Evolutionary conservation across 1,140 invertebrate genomes (phyloP).

Genomic region (Coptotermes formosanus): DNA sequence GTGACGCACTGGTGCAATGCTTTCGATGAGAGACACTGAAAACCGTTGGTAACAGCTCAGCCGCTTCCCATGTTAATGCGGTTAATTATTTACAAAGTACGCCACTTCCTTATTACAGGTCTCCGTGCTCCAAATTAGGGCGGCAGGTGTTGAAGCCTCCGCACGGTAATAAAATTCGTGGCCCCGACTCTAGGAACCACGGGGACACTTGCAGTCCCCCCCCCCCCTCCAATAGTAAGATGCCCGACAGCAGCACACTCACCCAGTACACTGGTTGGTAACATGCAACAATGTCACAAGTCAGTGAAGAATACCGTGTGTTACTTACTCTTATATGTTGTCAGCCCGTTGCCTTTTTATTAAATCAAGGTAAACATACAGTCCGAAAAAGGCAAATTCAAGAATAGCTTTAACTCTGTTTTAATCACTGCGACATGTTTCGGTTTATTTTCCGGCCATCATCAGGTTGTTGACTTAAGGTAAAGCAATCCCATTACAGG

Average conservation of each 20-base stretch:
- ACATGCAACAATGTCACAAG: too few species aligned
- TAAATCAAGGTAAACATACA: too few species aligned
- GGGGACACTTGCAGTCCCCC: not conserved
- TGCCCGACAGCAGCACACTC: not conserved
- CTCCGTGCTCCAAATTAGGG: not conserved
- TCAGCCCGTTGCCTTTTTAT: too few species aligned
- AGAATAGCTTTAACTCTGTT: too few species aligned
- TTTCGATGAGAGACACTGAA: not conserved
- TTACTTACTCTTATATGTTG: too few species aligned
- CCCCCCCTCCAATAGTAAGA: not conserved
- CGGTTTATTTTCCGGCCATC: too few species aligned
- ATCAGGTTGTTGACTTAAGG: too few species aligned
- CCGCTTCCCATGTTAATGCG: not conserved
- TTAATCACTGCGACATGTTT: too few species aligned
- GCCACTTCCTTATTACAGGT: not conserved
- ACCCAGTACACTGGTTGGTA: too few species aligned
- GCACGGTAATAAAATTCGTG: not conserved
- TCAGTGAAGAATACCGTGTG: too few species aligned
- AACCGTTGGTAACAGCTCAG: not conserved
- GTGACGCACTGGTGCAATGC: not conserved
- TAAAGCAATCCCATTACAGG: too few species aligned
- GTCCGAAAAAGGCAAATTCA: too few species aligned
- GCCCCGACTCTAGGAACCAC: not conserved
- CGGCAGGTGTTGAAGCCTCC: not conserved
- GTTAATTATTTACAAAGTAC: not conserved